A percentile compares a stretch with the other conserved stretches of the same genome.
These are phyloP conservation scores for Antheraea assamensis DNA, from an alignment of 2,888 invertebrate species.

Conservation along the genomic window DNA sequence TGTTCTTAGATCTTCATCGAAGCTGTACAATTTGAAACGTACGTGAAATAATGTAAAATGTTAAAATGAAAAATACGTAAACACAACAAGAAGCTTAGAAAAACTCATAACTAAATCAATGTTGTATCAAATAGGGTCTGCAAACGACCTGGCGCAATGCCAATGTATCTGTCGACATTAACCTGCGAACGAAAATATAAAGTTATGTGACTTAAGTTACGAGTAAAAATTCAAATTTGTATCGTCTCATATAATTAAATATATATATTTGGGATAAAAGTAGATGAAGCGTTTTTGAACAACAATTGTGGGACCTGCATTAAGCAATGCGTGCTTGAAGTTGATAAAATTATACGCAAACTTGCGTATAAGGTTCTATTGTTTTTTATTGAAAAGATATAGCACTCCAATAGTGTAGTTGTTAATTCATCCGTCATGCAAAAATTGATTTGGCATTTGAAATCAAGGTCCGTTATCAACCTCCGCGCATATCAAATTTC, in stretches of 20 bases:
- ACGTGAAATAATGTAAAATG: conserved; percentile 5
- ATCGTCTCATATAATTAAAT: background rate
- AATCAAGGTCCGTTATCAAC: no score
- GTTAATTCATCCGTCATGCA: no score
- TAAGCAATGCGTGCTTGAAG: no score
- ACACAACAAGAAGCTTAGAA: conserved; percentile 37
- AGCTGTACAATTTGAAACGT: conserved; percentile 51
- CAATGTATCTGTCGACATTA: conserved; percentile 48
- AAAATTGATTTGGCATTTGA: no score
- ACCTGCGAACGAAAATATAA: conserved; percentile 41
- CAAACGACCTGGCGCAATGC: conserved; percentile 44
- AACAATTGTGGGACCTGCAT: no score
- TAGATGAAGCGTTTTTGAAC: no score
- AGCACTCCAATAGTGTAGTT: no score
- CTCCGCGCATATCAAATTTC: no score
- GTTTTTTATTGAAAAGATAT: no score
- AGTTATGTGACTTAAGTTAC: conserved; percentile 33
- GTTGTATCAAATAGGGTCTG: conserved; percentile 41
- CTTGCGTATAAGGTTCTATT: no score
- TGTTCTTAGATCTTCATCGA: conserved; percentile 85
- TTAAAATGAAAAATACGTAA: conserved; percentile 23
- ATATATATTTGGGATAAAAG: background rate
- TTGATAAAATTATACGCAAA: no score
- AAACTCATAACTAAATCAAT: conserved; percentile 40
- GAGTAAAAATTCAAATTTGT: background rate